Evolutionary conservation across 2,113 vertebrate genomes (phyloP), one percentile per base, ranked within the genome.

Genomic region (Psittacula cyanocephala): DNA sequence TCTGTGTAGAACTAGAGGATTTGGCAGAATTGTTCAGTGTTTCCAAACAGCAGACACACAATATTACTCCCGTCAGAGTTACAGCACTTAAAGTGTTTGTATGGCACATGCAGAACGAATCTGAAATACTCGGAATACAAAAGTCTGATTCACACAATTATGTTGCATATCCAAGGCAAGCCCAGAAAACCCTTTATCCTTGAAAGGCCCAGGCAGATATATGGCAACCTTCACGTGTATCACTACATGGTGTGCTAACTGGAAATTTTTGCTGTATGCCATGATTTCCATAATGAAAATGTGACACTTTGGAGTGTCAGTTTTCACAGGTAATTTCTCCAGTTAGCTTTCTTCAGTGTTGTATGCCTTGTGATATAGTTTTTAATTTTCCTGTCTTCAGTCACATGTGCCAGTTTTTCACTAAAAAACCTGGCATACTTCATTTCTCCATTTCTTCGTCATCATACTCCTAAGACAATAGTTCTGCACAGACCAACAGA

Each of bases 371-470:
- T 11, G 1, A 27, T 69, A 53, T 15, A 22, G 39, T 91, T 88
- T 77, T 81, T 74, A 4, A 39, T 71, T 44, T 44, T 27, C 53
- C 31, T 52, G 18, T 35, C 47, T 80, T 47, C 47, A 55, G 2
- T 31, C 1, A 0, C 0, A 0, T 37, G 3, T 33, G 59, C 50
- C 44, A 74, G 59, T 59, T 59, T 35, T 59, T 35, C 57, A 59
- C n/a, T 35, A 10, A 59, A 35, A 59, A 59, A 59, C 15, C 13
- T 59, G 55, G 13, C 22, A 24, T 59, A 35, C 35, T 59, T 88
- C 33, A 10, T 68, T 85, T 91, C 64, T 70, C 44, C 33, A 46
- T 76, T 46, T 67, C 68, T 86, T 69, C 55, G 41, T 77, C 83
- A 17, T 53, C 13, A 3, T 49, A 10, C 63, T 76, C 68, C 57